Evolutionary conservation across 2,797 vertebrate species (phyloP), one percentile per base, ranked within the genome.

Genomic region (Kryptolebias ocellatus): DNA sequence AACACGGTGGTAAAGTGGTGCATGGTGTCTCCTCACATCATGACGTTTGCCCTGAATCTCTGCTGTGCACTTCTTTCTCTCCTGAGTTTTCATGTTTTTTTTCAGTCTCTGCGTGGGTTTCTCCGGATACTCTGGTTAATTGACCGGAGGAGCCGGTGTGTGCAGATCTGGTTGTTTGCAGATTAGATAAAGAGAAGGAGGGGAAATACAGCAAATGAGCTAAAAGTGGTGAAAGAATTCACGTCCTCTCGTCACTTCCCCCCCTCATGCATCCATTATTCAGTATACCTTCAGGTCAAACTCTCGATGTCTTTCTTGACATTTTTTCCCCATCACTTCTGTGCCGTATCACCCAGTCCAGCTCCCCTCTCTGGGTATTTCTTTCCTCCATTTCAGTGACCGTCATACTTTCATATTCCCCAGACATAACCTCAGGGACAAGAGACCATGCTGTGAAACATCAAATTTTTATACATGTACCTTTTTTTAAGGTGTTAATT

Each of bases 221-320:
- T 27, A 5, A 47, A 53, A 47, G 46, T 57, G 27, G 56, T 71
- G 55, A 60, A 29, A 46, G 68, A 78, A 71, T 67, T 63, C 65
- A 63, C 72, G 66, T 55, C 61, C 60, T 64, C 46, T 74, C 60
- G 64, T 39, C 37, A 39, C 65, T 47, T 51, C 70, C 62, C 45
- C 68, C 52, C 60, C 70, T 68, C 64, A 56, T 62, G 66, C 79
- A 87, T 91, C 77, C 79, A 90, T 91, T 83, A 92, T 91, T 89
- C 79, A 92, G 75, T 18, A 83, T 77, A 81, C 70, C 91, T 90
- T 61, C 83, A 72, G 89, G 91, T 90, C 83, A 88, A 90, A 88
- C 83, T 83, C 85, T 81, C 72, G 60, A 52, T 60, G 51, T 86
- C 81, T 83, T 39, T 80, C 74, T 80, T 80, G 82, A 87, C 83